phyloP scores from a whole-genome alignment of 2,113 vertebrate genomes.

The Gasterosteus aculeatus region DNA sequence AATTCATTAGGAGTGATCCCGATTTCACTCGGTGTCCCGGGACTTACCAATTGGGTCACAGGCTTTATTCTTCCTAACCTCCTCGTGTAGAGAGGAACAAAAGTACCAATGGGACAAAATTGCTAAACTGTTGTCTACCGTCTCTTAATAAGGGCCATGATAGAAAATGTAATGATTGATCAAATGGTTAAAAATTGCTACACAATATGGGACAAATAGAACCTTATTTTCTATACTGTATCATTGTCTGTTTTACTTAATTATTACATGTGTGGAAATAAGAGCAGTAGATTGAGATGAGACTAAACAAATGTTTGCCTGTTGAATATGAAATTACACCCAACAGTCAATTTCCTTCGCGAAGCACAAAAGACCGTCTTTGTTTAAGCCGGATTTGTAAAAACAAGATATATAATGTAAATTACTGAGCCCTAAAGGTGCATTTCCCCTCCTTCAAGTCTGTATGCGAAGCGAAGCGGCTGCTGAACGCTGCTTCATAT shows the following conservation, averaged over 20 bases:
- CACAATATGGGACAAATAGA: background rate
- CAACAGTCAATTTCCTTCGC: background rate
- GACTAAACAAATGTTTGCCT: background rate
- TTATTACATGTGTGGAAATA: background rate
- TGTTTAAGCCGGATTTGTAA: background rate
- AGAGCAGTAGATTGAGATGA: background rate
- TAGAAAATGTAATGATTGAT: too few species aligned
- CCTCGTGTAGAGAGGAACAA: background rate
- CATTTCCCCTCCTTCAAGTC: background rate
- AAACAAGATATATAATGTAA: background rate
- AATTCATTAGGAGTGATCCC: constrained; percentile 59
- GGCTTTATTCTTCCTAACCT: constrained; percentile 15
- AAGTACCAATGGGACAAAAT: background rate
- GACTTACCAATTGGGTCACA: constrained; percentile 44
- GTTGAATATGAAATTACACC: background rate
- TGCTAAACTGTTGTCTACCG: background rate
- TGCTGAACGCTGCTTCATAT: background rate
- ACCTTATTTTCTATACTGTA: background rate
- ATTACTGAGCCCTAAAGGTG: background rate
- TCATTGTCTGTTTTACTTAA: background rate
- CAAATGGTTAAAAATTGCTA: background rate
- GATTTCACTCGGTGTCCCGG: constrained; percentile 48
- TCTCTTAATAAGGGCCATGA: too few species aligned
- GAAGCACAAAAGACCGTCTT: background rate
- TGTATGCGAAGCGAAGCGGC: background rate